phyloP scores from a whole-genome alignment of 2,888 invertebrate genomes.

The Pheosia tremula region DNA sequence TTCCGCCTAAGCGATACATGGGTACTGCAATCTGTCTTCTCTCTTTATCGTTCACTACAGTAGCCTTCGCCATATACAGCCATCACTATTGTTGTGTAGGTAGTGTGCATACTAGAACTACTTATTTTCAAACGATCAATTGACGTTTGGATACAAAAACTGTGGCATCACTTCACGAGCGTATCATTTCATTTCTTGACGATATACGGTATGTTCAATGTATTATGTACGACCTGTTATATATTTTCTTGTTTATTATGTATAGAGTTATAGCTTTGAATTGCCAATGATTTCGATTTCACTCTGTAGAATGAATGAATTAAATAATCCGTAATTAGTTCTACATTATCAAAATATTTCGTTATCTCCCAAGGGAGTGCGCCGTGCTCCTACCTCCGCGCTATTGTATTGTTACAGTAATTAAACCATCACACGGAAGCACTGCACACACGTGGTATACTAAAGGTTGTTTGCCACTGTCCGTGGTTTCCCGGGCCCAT shows the following conservation, averaged over 20 bases:
- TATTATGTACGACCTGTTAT: too few species aligned
- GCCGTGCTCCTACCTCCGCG: constrained; percentile 7
- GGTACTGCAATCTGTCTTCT: constrained; percentile 1
- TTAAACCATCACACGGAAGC: constrained; percentile 45
- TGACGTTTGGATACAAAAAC: too few species aligned
- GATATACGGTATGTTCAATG: too few species aligned
- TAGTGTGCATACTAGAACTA: not conserved
- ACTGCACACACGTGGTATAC: constrained; percentile 35
- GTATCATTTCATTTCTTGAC: too few species aligned
- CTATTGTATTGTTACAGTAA: constrained; percentile 38
- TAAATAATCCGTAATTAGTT: constrained; percentile 9
- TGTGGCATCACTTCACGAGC: too few species aligned
- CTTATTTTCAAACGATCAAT: not conserved
- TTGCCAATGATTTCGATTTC: too few species aligned
- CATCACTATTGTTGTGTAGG: not conserved
- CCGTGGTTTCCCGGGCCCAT: too few species aligned
- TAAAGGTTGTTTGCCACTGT: constrained; percentile 12
- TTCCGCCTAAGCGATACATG: not conserved
- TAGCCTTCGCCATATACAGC: not conserved
- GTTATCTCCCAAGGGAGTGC: constrained; percentile 16
- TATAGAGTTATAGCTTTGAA: too few species aligned
- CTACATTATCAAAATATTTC: constrained; percentile 7
- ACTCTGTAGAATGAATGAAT: too few species aligned
- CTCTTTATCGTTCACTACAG: not conserved
- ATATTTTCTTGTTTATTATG: too few species aligned